Evolutionary conservation across 2,888 invertebrate genomes (phyloP).

Genomic region (Gibbula magus): DNA sequence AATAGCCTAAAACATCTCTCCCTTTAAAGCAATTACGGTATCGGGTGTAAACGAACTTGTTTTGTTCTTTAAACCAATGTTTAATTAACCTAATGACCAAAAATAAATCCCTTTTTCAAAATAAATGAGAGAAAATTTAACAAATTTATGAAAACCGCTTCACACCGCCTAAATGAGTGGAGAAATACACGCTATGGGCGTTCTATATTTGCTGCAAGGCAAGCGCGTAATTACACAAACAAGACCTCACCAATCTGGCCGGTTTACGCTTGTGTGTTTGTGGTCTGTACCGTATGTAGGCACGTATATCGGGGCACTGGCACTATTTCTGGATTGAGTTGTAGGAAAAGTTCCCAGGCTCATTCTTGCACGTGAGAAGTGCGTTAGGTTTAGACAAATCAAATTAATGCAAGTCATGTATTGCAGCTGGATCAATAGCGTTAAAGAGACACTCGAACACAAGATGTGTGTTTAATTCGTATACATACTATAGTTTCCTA

Average conservation of each 20-base stretch:
- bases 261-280: neutral
- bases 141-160: conserved; percentile 5
- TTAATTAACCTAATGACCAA: neutral
- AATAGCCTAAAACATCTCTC: no score
- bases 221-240: neutral
- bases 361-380: neutral
- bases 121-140: neutral
- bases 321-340: neutral
- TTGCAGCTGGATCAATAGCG: no score
- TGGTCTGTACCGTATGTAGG: neutral
- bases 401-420: no score
- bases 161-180: conserved; percentile 4
- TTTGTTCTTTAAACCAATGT: neutral
- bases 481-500: no score
- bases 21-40: neutral
- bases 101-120: neutral
- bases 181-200: neutral
- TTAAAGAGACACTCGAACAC: no score
- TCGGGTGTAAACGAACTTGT: neutral
- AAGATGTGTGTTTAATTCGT: no score
- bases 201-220: neutral
- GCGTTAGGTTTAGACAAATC: neutral
- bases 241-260: neutral
- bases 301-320: neutral
- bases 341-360: neutral